These are phyloP conservation scores for Zenarchopterus dispar DNA, from an alignment of 2,797 vertebrate species.

Conservation along the genomic window DNA sequence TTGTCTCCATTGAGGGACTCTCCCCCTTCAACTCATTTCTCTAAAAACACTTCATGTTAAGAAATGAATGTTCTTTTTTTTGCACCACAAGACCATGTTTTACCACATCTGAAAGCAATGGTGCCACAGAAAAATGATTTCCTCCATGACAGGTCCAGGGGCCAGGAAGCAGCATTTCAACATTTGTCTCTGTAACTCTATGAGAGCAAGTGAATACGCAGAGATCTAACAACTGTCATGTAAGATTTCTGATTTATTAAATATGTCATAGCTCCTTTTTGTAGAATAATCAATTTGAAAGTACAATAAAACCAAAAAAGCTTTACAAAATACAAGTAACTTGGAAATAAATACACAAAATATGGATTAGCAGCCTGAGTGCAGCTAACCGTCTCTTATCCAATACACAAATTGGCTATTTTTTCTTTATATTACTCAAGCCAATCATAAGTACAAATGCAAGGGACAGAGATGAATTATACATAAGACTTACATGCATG, in stretches of 20 bases:
- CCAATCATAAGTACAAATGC: conserved; percentile 76
- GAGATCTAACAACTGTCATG: conserved; percentile 7
- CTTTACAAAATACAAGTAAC: background rate
- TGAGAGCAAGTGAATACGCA: conserved; percentile 37
- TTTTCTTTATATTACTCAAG: conserved; percentile 64
- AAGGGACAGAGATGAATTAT: conserved; percentile 79
- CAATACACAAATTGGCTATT: conserved; percentile 21
- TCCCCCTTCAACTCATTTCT: conserved; percentile 80
- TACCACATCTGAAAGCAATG: conserved; percentile 76
- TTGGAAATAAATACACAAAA: conserved; percentile 23
- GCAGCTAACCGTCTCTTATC: conserved; percentile 26
- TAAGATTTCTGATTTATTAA: conserved; percentile 3
- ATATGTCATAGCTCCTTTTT: background rate
- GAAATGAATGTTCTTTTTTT: conserved; percentile 65
- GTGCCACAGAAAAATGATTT: conserved; percentile 73
- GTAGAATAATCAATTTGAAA: background rate
- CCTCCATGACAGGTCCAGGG: conserved; percentile 50
- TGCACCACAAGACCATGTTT: conserved; percentile 53
- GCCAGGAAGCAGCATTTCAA: conserved; percentile 38
- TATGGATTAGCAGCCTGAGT: conserved; percentile 38
- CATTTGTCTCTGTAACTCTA: conserved; percentile 39
- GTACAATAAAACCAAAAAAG: no score
- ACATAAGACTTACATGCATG: conserved; percentile 75
- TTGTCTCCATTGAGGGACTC: conserved; percentile 73
- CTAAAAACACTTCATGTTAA: conserved; percentile 83